Percentiles rank a stretch among this genome's conserved stretches.
Evolutionary conservation across 2,113 vertebrate genomes (phyloP).

Genomic region (Odontophorus gujanensis): DNA sequence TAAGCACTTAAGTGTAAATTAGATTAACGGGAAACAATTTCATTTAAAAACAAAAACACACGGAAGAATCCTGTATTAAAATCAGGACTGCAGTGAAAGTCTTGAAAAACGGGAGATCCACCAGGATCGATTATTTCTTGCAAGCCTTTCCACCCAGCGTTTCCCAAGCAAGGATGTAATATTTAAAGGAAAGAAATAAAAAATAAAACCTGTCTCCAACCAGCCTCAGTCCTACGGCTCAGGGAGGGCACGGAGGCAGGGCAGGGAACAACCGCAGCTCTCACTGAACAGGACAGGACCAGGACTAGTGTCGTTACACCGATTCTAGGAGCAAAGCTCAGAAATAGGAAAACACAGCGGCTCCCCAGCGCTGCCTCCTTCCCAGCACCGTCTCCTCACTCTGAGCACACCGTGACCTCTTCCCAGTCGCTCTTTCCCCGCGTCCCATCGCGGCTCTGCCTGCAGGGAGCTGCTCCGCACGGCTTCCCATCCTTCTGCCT

Average conservation of each 20-base stretch:
- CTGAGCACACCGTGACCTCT: too few relatives aligned
- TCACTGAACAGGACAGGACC: rapidly evolving
- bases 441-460: rapidly evolving
- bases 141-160: neutral
- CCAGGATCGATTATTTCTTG: neutral
- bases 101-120: neutral
- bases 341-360: rapidly evolving
- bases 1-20: neutral
- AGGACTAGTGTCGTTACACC: neutral
- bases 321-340: neutral
- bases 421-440: neutral
- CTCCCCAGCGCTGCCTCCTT: neutral
- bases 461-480: neutral
- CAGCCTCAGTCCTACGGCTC: neutral
- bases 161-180: neutral
- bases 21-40: neutral
- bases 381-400: neutral
- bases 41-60: rapidly evolving
- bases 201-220: neutral
- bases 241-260: neutral
- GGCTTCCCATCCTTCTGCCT: rapidly evolving
- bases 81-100: neutral
- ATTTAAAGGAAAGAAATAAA: neutral
- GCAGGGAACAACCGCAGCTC: neutral
- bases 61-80: neutral